Percentiles rank a stretch among this genome's conserved stretches.
phyloP scores from a whole-genome alignment of 2,797 vertebrate species.

The Pantherophis alleghaniensis region DNA sequence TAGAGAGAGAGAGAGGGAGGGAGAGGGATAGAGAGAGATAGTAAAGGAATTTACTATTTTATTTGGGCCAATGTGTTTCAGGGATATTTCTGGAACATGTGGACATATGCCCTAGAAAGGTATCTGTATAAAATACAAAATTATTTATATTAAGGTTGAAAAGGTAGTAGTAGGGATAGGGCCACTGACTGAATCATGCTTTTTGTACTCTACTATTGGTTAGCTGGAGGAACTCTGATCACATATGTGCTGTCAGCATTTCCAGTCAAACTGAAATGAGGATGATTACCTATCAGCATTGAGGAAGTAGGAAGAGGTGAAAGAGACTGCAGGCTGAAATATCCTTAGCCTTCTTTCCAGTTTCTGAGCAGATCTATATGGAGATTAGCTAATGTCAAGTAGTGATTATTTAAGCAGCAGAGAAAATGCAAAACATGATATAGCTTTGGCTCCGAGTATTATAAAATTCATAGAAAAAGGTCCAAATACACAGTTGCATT shows the following conservation, averaged over 20 bases:
- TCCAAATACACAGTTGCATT: neutral
- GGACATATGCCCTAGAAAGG: neutral
- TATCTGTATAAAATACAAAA: neutral
- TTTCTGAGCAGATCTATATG: neutral
- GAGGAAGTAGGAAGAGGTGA: neutral
- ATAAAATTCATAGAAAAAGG: neutral
- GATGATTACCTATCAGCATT: neutral
- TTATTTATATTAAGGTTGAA: neutral
- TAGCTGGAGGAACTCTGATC: neutral
- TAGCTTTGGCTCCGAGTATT: neutral
- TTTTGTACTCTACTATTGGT: neutral
- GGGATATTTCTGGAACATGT: neutral
- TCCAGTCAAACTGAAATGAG: neutral
- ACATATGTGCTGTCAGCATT: neutral
- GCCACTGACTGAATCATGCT: neutral
- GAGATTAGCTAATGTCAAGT: neutral
- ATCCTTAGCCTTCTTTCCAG: neutral
- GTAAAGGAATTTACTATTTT: neutral
- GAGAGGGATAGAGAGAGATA: neutral
- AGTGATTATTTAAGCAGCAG: neutral
- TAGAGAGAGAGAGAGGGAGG: too few species aligned
- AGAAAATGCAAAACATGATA: neutral
- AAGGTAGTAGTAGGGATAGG: neutral
- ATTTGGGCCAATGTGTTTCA: neutral
- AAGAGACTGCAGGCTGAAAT: neutral